Percentiles rank a stretch among this genome's conserved stretches.
phyloP scores from a whole-genome alignment of 2,888 invertebrate species.

The Dynastes tityus region DNA sequence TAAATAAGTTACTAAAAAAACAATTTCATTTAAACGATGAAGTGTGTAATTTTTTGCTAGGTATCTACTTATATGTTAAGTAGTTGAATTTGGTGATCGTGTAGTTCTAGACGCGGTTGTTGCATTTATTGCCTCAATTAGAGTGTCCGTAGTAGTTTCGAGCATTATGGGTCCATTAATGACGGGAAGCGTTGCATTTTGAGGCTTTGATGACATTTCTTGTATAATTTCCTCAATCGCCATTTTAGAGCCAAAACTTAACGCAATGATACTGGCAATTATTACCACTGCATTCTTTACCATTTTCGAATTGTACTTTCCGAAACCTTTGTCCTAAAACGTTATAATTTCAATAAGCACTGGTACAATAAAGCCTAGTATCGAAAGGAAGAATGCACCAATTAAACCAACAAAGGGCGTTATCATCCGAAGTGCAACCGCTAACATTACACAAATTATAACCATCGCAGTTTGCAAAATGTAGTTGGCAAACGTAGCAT shows the following conservation, averaged over 20 bases:
- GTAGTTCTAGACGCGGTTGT: slow-evolving; percentile 6
- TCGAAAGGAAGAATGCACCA: slow-evolving; percentile 94
- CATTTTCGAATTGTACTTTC: slow-evolving; percentile 80
- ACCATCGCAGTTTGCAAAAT: slow-evolving; percentile 79
- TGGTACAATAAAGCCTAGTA: slow-evolving; percentile 91
- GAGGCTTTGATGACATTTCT: slow-evolving; percentile 28
- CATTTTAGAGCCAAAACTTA: slow-evolving; percentile 85
- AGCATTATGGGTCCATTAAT: slow-evolving; percentile 5
- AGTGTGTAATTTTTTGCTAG: neutral
- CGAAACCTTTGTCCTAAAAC: slow-evolving; percentile 89
- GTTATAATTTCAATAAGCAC: slow-evolving; percentile 89
- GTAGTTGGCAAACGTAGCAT: slow-evolving; percentile 83
- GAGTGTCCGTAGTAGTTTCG: slow-evolving; percentile 6
- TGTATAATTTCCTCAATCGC: slow-evolving; percentile 77
- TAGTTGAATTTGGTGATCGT: neutral
- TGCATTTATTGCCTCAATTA: neutral
- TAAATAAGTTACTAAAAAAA: too few relatives aligned
- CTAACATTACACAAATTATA: slow-evolving; percentile 81
- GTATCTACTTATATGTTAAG: slow-evolving; percentile 1
- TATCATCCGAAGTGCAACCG: slow-evolving; percentile 90
- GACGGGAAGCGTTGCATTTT: neutral
- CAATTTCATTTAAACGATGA: too few relatives aligned
- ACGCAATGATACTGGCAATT: slow-evolving; percentile 84
- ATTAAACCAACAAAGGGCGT: slow-evolving; percentile 93
- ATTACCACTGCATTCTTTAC: slow-evolving; percentile 83